A percentile compares a stretch with the other conserved stretches of the same genome.
These are phyloP conservation scores for Neoitamus cyanurus DNA, from an alignment of 2,888 invertebrate genomes.

Conservation along the genomic window DNA sequence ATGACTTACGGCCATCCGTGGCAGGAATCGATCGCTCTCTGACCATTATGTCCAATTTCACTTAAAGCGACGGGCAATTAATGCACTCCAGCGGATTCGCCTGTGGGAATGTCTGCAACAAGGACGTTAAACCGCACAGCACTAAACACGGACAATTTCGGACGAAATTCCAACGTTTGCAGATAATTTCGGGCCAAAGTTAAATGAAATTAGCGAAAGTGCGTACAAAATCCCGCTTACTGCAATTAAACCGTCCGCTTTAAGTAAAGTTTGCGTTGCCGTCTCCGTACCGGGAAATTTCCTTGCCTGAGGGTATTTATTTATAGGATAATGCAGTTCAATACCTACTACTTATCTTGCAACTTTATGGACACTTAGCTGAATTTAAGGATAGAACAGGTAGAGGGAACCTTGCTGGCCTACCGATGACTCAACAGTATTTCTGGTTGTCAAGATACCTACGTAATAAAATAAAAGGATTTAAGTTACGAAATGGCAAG, in stretches of 20 bases:
- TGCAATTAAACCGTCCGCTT: neutral
- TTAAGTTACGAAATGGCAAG: too few species aligned
- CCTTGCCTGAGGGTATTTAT: too few species aligned
- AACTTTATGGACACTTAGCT: too few species aligned
- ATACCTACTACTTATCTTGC: too few species aligned
- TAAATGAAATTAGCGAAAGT: neutral
- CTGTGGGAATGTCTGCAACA: neutral
- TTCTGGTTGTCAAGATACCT: too few species aligned
- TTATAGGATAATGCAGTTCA: too few species aligned
- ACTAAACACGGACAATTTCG: neutral
- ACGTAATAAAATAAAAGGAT: too few species aligned
- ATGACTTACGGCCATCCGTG: neutral
- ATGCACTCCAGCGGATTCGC: neutral
- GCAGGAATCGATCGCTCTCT: neutral
- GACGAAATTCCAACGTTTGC: neutral
- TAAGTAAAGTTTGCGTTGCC: neutral
- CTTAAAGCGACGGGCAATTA: neutral
- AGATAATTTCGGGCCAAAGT: neutral
- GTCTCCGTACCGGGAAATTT: too few species aligned
- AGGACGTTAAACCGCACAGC: neutral
- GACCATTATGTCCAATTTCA: neutral
- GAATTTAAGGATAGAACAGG: too few species aligned
- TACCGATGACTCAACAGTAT: too few species aligned
- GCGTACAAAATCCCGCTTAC: neutral
- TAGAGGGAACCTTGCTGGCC: too few species aligned